Percentiles rank a stretch among this genome's conserved stretches.
Evolutionary conservation across 2,797 vertebrate genomes (phyloP).

Genomic region (Protosalanx chinensis): DNA sequence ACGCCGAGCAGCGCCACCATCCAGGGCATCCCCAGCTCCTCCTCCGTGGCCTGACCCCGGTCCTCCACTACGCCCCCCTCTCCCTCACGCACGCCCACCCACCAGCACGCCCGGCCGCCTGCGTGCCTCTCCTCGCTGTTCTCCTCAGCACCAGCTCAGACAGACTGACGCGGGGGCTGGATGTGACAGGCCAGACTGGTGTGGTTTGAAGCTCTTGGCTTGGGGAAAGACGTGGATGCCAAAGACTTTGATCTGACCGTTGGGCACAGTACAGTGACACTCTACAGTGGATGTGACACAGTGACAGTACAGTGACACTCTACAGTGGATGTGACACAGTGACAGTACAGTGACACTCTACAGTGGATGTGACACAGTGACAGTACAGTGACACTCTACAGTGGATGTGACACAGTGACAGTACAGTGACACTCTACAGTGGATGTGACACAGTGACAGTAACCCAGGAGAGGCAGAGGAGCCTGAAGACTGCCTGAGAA

Average conservation of each 20-base stretch:
- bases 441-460: slow-evolving; percentile 12
- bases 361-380: not conserved
- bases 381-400: slow-evolving; percentile 14
- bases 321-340: slow-evolving; percentile 3
- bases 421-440: slow-evolving; percentile 16
- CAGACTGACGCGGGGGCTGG: slow-evolving; percentile 23
- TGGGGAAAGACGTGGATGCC: slow-evolving; percentile 24
- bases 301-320: not conserved
- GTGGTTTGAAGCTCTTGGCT: slow-evolving; percentile 4
- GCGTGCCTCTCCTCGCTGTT: slow-evolving; percentile 14
- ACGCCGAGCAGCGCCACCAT: slow-evolving; percentile 89
- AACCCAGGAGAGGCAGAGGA: not conserved
- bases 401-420: not conserved
- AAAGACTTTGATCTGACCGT: not conserved
- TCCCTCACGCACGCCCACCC: not conserved
- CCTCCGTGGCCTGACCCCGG: slow-evolving; percentile 87
- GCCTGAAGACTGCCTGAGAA: slow-evolving; percentile 7
- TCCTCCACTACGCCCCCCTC: not conserved
- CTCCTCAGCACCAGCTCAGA: slow-evolving; percentile 15
- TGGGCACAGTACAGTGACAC: slow-evolving; percentile 9
- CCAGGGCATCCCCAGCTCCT: slow-evolving; percentile 91
- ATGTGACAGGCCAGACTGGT: slow-evolving; percentile 12
- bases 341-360: slow-evolving; percentile 11
- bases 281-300: slow-evolving; percentile 7
- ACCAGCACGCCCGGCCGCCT: slow-evolving; percentile 17